Percentiles rank a stretch among this genome's conserved stretches.
Evolutionary conservation across 2,888 invertebrate genomes (phyloP).

Genomic region (Brenthis hecate): DNA sequence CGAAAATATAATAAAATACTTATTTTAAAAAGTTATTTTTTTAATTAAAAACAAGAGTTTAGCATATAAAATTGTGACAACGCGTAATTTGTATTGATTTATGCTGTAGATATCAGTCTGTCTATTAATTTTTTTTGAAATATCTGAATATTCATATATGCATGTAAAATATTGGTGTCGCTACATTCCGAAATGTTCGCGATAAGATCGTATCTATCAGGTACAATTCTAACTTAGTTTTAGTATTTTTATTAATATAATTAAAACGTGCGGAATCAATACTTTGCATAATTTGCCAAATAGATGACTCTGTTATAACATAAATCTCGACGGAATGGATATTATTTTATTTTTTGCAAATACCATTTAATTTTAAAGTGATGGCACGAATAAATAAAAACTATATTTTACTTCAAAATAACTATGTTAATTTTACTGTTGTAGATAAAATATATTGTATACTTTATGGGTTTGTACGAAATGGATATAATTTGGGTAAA

Average conservation of each 20-base stretch:
- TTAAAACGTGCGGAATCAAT: conserved; percentile 8
- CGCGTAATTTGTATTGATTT: conserved; percentile 6
- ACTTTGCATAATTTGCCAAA: conserved; percentile 1
- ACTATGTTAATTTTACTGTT: too few species aligned
- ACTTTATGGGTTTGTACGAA: too few species aligned
- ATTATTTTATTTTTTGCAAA: neutral
- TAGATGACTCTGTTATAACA: neutral
- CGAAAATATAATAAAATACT: conserved; percentile 1
- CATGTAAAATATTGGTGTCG: conserved; percentile 22
- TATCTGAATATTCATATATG: conserved; percentile 21
- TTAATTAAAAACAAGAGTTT: conserved; percentile 1
- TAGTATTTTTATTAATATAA: neutral
- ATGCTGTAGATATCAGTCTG: neutral
- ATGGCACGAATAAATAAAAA: too few species aligned
- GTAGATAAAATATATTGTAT: too few species aligned
- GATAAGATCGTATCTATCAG: conserved; percentile 6
- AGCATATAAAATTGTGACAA: conserved; percentile 1
- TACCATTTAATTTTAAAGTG: neutral
- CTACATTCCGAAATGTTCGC: neutral
- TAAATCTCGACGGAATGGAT: conserved; percentile 1
- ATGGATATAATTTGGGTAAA: too few species aligned
- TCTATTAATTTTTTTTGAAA: neutral
- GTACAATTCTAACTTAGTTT: neutral
- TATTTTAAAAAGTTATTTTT: neutral
- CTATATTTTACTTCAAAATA: too few species aligned